Evolutionary conservation across 2,797 vertebrate genomes (phyloP).

Genomic region (Natrix natrix): DNA sequence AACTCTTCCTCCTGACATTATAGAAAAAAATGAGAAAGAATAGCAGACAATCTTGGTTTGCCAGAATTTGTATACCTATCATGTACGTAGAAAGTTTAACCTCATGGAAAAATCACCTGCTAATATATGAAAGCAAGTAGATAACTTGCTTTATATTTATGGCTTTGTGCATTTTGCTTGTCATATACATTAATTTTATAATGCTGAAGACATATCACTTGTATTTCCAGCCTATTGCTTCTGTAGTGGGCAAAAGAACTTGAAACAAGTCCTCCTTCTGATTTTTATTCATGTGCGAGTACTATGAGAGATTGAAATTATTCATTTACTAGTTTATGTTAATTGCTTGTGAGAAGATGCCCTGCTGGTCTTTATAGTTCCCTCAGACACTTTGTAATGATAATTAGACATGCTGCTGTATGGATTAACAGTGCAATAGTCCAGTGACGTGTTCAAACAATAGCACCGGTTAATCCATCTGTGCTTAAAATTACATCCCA

Average conservation of each 20-base stretch:
- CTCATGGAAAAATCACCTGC: slow-evolving; percentile 60
- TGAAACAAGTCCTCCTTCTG: slow-evolving; percentile 68
- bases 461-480: slow-evolving; percentile 86
- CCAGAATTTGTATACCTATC: background rate
- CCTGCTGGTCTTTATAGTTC: slow-evolving; percentile 83
- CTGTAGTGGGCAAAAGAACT: slow-evolving; percentile 64
- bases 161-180: slow-evolving; percentile 64
- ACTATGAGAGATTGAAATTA: slow-evolving; percentile 79
- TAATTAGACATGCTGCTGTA: slow-evolving; percentile 86
- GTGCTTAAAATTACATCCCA: slow-evolving; percentile 84
- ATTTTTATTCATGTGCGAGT: slow-evolving; percentile 77
- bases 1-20: background rate
- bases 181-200: slow-evolving; percentile 59
- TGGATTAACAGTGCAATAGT: slow-evolving; percentile 80
- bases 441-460: slow-evolving; percentile 77
- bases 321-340: slow-evolving; percentile 88
- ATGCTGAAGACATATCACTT: slow-evolving; percentile 61
- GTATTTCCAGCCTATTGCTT: slow-evolving; percentile 61
- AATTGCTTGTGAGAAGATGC: slow-evolving; percentile 88
- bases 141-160: slow-evolving; percentile 66
- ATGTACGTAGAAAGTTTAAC: slow-evolving; percentile 16
- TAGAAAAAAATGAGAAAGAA: background rate
- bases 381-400: slow-evolving; percentile 86
- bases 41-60: background rate
- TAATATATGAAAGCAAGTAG: slow-evolving; percentile 58